Conservation (phyloP, 1,140 invertebrate genomes). For the Drosophila nebulosa region DNA sequence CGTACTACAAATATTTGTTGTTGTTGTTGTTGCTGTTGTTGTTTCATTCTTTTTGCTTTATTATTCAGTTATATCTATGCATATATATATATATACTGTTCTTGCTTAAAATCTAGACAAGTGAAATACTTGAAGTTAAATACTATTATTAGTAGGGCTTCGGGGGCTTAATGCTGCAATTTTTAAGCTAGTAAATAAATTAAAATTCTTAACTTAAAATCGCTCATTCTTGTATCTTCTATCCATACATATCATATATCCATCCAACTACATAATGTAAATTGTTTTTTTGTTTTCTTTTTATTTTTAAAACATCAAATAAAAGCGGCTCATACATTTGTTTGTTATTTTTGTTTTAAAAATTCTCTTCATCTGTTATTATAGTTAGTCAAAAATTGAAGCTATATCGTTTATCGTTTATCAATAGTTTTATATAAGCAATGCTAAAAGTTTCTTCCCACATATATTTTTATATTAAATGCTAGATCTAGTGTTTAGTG, state of each 20-base stretch:
- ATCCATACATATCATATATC: background rate
- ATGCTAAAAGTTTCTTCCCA: conserved; percentile 52
- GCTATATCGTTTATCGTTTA: conserved; percentile 39
- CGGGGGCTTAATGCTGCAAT: conserved; percentile 33
- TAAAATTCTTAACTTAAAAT: conserved; percentile 62
- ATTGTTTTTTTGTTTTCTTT: too few species aligned
- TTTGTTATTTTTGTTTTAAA: background rate
- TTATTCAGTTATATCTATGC: conserved; percentile 36
- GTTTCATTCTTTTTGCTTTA: conserved; percentile 36
- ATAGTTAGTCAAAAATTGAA: conserved; percentile 49
- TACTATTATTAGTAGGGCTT: conserved; percentile 37
- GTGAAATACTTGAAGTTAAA: conserved; percentile 61
- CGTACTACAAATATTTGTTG: conserved; percentile 41
- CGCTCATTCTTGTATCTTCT: background rate
- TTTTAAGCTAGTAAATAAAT: conserved; percentile 70
- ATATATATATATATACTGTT: conserved; percentile 45
- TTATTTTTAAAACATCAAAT: conserved; percentile 22
- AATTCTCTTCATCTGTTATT: conserved; percentile 21
- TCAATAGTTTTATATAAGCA: conserved; percentile 45
- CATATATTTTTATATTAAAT: conserved; percentile 43
- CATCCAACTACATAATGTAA: background rate
- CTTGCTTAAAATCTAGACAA: conserved; percentile 57
- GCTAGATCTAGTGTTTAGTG: conserved; percentile 32
- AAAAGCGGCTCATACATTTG: conserved; percentile 27
- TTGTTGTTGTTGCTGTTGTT: conserved; percentile 17